Percentiles rank a stretch among this genome's conserved stretches.
Evolutionary conservation across 2,113 vertebrate species (phyloP).

Genomic region (Pelusios castaneus): DNA sequence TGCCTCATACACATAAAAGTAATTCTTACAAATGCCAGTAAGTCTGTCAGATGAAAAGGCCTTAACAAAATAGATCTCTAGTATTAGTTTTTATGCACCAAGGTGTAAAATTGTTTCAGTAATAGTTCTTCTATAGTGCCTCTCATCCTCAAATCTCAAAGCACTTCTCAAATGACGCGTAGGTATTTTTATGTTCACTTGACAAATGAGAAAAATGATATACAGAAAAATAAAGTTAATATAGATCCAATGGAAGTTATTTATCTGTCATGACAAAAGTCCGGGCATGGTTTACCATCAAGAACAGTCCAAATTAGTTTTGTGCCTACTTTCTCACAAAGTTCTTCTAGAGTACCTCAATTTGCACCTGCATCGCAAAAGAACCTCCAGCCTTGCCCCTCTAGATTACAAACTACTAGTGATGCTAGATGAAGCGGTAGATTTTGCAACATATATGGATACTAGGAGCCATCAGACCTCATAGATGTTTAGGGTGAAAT

Average conservation of each 20-base stretch:
- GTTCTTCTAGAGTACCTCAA: not conserved
- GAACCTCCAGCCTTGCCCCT: not conserved
- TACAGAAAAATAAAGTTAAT: not conserved
- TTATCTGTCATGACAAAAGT: not conserved
- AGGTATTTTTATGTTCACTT: not conserved
- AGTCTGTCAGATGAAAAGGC: not conserved
- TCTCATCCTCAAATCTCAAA: not conserved
- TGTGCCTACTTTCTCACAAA: rapidly evolving
- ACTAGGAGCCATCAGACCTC: not conserved
- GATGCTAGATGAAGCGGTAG: not conserved
- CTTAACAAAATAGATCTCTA: constrained; percentile 35
- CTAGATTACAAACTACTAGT: not conserved
- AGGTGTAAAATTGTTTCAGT: not conserved
- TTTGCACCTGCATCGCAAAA: not conserved
- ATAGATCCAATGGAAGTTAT: not conserved
- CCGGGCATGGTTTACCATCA: not conserved
- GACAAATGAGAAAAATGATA: not conserved
- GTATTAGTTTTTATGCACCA: not conserved
- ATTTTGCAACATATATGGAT: not conserved
- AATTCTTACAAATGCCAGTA: not conserved
- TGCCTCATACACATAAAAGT: not conserved
- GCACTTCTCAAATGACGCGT: not conserved
- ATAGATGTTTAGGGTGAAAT: not conserved
- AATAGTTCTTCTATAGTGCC: not conserved
- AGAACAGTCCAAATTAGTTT: not conserved